Base-by-base conservation (phyloP, 2,113 vertebrate genomes). In the Atherinomorus stipes region DNA sequence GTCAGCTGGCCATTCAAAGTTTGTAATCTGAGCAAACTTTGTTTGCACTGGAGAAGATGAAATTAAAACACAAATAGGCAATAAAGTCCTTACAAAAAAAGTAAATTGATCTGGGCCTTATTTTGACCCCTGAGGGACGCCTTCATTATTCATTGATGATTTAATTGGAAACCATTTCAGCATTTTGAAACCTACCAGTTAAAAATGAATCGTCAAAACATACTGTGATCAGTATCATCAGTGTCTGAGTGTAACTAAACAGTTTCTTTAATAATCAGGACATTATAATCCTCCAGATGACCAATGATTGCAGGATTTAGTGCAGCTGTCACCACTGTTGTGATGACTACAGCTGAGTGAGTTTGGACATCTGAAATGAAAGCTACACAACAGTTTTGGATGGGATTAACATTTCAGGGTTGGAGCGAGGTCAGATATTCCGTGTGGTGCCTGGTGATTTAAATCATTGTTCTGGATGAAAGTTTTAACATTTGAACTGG, bases 91-190 rank as follows among this genome's bases (percentile, higher is more conserved):
- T n/a, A 44, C 42, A n/a, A 21, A 40, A 21, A 40, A 19, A 18
- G n/a, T 11, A 45, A 28, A 15, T 34, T 31, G 15, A 37, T 22
- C 9, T 44, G 25, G 2, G 3, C 7, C 21, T 26, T 16, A 44
- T 18, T n/a, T 50, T 23, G 40, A 49, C 40, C 65, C 74, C 51
- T 31, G 65, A 63, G 50, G 65, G 21, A 50, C 45, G 40, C 56
- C 16, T 61, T 22, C 5, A 22, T 26, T 34, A 45, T 34, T 8
- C 31, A 34, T 34, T 1, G 8, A 34, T 34, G 19, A 59, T 40
- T 28, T 40, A 12, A 50, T 64, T 26, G 18, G 31, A 74, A 49
- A 0, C 25, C 21, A 13, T 19, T 26, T 19, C 7, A 64, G 52
- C 53, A 34, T 34, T 34, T 34, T 34, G 31, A 34, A 9, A 31